Evolutionary conservation across 2,888 invertebrate genomes (phyloP), one percentile per base, ranked within the genome.

Genomic region (Panopea generosa): DNA sequence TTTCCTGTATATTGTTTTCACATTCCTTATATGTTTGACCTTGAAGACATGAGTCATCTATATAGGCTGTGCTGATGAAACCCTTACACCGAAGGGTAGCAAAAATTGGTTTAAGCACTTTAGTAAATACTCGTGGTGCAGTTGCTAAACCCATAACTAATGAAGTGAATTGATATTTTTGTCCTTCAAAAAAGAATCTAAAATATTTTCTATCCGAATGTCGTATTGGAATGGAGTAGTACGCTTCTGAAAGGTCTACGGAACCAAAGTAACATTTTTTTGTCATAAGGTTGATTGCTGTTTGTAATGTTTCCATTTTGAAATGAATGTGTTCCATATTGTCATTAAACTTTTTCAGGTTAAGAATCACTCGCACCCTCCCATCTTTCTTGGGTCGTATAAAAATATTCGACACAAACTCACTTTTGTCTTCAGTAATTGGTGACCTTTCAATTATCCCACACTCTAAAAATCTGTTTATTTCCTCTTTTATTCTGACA

Each of bases 281-380:
- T 16, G 50, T 24, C 49, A 72, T 60, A 24, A 53, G n/a, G 7
- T 40, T 16, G 22, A 77, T 22, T 33, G 77, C 71, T n/a, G 66
- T 24, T n/a, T 60, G 29, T 59, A 79, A 61, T 18, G 65, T 76
- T 45, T 79, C 72, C 75, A 79, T 75, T 76, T 75, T 73, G 47
- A 77, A 77, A 57, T 65, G 72, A 24, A 65, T 49, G 14, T 55
- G 18, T 24, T 63, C 59, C 38, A 77, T 62, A 45, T 67, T 38
- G 14, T 63, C 26, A 60, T 77, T 72, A 14, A 72, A 68, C 27
- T 45, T 18, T 45, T 72, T 77, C 3, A 82, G 40, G 68, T 82
- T 78, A 20, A 83, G 45, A 40, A 77, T 77, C 16, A 77, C 38
- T 65, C 77, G n/a, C 7, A 62, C 16, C 26, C 33, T 66, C 14